Base-by-base conservation (phyloP, 1,140 invertebrate species). In the Schlechtendalia chinensis region DNA sequence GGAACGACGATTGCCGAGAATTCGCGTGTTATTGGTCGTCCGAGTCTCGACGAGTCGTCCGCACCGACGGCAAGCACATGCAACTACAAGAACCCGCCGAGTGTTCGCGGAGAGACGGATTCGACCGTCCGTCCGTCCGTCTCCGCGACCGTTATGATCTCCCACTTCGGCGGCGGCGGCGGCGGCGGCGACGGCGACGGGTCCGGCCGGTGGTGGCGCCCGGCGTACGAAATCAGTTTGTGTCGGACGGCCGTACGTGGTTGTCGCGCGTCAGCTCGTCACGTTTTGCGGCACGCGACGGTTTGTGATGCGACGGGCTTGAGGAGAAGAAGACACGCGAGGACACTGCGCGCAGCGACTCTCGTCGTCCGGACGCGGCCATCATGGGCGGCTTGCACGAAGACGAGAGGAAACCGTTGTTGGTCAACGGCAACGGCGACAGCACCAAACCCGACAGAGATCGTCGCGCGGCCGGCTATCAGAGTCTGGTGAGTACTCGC, bases 401-500 rank as follows among this genome's bases (percentile, higher is more conserved):
- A 54, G 24, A 54, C 11, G 69, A 72, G 24, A 11, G 6, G 47
- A 54, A 72, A 72, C 69, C 69, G 69, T n/a, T 72, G 27, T 27
- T 72, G 69, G 10, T 17, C 27, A 72, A 32, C 69, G 14, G 17
- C 47, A 54, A 54, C 27, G 14, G 8, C 22, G 17, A 54, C 24
- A 0, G 24, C 29, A 29, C 17, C 16, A 19, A 14, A 1, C 8
- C 50, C 10, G 24, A 54, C 16, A 27, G 11, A 14, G 67, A 53
- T 19, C 14, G 1, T 67, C 12, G 24, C n/a, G n/a, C n/a, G n/a
- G n/a, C 3, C 69, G 24, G 24, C 11, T 72, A 72, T 10, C 69
- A 53, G 47, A 72, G 69, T 19, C 29, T 72, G 69, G 69, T 72
- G 50, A 72, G 69, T 27, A 53, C 32, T 8, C 32, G 32, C 32